These are phyloP conservation scores for Trypoxylus dichotomus DNA, from an alignment of 1,140 invertebrate species.

Conservation along the genomic window DNA sequence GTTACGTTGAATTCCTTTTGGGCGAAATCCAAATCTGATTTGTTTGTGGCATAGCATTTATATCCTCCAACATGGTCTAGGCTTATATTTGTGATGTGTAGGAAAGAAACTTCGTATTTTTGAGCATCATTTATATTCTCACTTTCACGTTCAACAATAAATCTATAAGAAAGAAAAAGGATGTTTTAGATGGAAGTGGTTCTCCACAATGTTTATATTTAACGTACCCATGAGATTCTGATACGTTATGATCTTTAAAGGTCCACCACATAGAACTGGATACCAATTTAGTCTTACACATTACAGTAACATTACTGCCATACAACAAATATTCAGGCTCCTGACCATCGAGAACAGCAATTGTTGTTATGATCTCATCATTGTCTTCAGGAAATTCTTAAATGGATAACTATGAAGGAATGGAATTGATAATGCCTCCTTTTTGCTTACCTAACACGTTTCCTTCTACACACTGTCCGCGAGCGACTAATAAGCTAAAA, in stretches of 20 bases:
- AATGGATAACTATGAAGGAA: neutral
- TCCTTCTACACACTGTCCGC: neutral
- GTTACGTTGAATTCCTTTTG: slow-evolving; percentile 53
- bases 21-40: slow-evolving; percentile 45
- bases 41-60: slow-evolving; percentile 52
- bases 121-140: slow-evolving; percentile 51
- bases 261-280: slow-evolving; percentile 53
- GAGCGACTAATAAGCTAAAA: neutral
- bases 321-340: slow-evolving; percentile 45
- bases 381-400: slow-evolving; percentile 30
- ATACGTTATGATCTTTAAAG: slow-evolving; percentile 54
- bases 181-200: neutral
- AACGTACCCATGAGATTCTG: slow-evolving; percentile 7
- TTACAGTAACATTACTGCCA: slow-evolving; percentile 55
- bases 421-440: neutral
- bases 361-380: slow-evolving; percentile 36
- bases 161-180: slow-evolving; percentile 45
- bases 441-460: neutral
- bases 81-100: slow-evolving; percentile 52
- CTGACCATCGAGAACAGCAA: slow-evolving; percentile 46
- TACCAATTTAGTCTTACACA: slow-evolving; percentile 53
- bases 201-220: neutral
- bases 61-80: slow-evolving; percentile 57
- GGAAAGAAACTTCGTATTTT: slow-evolving; percentile 52
- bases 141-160: slow-evolving; percentile 51